These are phyloP conservation scores for Prionchulus punctatus DNA, from an alignment of 2,888 invertebrate genomes.

Conservation along the genomic window DNA sequence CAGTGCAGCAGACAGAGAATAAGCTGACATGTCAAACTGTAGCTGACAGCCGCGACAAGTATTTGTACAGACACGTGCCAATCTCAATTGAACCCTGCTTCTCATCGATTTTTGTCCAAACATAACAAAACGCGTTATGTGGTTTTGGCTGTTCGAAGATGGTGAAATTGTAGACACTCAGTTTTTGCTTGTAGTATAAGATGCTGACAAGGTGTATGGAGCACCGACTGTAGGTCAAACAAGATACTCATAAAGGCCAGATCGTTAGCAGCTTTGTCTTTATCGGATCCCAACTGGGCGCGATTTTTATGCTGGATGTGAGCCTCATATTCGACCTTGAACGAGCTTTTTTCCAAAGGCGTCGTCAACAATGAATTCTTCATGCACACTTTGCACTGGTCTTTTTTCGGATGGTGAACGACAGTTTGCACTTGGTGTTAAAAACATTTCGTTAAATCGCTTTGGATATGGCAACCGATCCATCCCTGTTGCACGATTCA, in stretches of 20 bases:
- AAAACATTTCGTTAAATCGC: not conserved
- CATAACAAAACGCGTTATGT: not conserved
- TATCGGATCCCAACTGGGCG: not conserved
- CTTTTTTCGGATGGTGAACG: not conserved
- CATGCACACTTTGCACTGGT: not conserved
- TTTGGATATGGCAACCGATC: not conserved
- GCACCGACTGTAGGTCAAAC: not conserved
- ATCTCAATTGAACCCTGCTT: not conserved
- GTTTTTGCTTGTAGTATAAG: not conserved
- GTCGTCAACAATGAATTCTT: too few relatives aligned
- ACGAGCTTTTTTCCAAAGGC: not conserved
- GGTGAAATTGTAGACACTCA: not conserved
- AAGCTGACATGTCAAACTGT: not conserved
- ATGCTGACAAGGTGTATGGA: not conserved
- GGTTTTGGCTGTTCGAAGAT: not conserved
- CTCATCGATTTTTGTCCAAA: not conserved
- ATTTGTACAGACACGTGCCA: not conserved
- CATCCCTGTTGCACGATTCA: not conserved
- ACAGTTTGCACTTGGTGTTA: not conserved
- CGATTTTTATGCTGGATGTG: not conserved
- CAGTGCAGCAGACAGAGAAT: not conserved
- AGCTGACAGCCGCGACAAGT: not conserved
- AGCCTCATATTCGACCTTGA: not conserved
- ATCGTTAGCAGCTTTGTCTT: not conserved
- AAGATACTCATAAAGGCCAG: too few relatives aligned